Evolutionary conservation across 2,797 vertebrate species (phyloP).

Genomic region (Podarcis siculus): DNA sequence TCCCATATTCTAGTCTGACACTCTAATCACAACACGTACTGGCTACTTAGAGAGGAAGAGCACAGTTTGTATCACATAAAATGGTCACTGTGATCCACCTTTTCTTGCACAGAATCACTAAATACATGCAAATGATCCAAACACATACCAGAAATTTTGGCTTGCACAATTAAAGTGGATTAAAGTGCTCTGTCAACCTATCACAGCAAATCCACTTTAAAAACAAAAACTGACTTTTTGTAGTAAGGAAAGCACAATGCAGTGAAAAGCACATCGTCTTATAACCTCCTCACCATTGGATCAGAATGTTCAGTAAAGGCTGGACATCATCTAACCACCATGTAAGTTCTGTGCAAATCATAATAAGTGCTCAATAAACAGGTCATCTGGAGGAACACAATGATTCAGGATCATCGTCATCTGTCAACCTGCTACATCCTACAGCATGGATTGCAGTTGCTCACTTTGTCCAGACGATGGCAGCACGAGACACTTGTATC

Average conservation of each 20-base stretch:
- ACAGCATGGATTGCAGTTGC: neutral
- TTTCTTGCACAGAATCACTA: neutral
- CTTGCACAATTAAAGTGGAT: too few relatives aligned
- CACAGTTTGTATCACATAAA: neutral
- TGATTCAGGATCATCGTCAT: neutral
- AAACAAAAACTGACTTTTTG: too few relatives aligned
- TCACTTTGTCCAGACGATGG: slow-evolving; percentile 23
- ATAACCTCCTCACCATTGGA: too few relatives aligned
- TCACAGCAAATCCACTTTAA: too few relatives aligned
- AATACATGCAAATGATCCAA: neutral
- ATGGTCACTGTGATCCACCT: neutral
- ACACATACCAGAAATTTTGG: too few relatives aligned
- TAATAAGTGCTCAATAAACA: neutral
- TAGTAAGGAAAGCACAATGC: too few relatives aligned
- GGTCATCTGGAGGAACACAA: neutral
- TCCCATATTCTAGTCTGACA: neutral
- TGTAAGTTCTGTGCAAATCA: too few relatives aligned
- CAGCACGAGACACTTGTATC: neutral
- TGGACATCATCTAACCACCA: too few relatives aligned
- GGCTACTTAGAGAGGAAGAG: neutral
- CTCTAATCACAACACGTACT: neutral
- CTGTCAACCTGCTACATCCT: neutral
- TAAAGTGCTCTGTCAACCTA: too few relatives aligned
- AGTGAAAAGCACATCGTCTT: too few relatives aligned
- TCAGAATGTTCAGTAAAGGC: too few relatives aligned